Evolutionary conservation across 2,113 vertebrate genomes (phyloP).

Genomic region (Psephotus haematonotus): DNA sequence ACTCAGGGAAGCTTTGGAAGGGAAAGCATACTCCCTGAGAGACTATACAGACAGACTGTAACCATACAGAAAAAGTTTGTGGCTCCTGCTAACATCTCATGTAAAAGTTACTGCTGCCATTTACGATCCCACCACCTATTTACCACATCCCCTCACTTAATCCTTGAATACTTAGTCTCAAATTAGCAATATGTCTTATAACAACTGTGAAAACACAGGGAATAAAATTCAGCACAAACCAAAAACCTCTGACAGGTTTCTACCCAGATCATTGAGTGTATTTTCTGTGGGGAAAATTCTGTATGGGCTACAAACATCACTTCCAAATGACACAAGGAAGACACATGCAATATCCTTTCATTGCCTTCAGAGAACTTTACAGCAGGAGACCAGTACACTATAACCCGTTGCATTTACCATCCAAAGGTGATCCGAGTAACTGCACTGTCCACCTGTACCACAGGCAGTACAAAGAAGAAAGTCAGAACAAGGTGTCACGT

Average conservation of each 20-base stretch:
- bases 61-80: not conserved
- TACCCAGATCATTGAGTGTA: not conserved
- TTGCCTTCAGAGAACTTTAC: not conserved
- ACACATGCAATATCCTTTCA: not conserved
- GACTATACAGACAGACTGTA: not conserved
- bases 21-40: not conserved
- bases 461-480: not conserved
- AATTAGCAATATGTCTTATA: not conserved
- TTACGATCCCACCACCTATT: not conserved
- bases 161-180: not conserved
- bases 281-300: not conserved
- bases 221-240: not conserved
- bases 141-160: not conserved
- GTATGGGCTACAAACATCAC: not conserved
- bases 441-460: not conserved
- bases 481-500: rapidly evolving
- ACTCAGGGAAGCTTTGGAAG: not conserved
- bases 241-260: not conserved
- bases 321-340: not conserved
- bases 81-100: not conserved
- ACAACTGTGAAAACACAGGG: not conserved
- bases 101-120: not conserved
- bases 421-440: not conserved
- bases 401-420: not conserved
- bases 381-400: not conserved